Conservation (phyloP, 2,113 vertebrate species). For the Prietella phreatophila region DNA sequence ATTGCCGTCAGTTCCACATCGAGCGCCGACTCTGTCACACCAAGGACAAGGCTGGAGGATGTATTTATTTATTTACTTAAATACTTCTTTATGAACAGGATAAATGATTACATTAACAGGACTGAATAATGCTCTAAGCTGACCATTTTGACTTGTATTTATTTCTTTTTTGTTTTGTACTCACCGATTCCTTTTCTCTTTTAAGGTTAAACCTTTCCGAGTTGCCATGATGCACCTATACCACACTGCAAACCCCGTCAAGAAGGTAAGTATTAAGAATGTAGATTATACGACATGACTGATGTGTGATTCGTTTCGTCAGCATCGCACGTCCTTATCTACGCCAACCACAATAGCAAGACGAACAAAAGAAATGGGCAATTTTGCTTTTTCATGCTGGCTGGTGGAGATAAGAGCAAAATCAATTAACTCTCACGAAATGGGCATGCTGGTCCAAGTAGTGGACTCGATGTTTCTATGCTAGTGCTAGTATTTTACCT, state of each 20-base stretch:
- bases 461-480: conserved; percentile 21
- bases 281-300: conserved; percentile 7
- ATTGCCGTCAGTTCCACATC: not conserved
- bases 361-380: conserved; percentile 36
- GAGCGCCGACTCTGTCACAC: conserved; percentile 20
- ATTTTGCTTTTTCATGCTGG: conserved; percentile 42
- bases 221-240: conserved; percentile 9
- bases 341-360: conserved; percentile 25
- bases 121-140: conserved; percentile 51
- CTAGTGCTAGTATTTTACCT: conserved; percentile 28
- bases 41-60: conserved; percentile 20
- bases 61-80: conserved; percentile 7
- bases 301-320: conserved; percentile 7
- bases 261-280: conserved; percentile 42
- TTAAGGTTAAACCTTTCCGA: not conserved
- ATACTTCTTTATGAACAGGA: conserved; percentile 4
- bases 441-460: conserved; percentile 18
- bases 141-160: conserved; percentile 7
- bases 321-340: conserved; percentile 14
- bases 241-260: conserved; percentile 13
- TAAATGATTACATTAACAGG: conserved; percentile 24
- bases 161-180: not conserved
- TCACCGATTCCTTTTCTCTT: conserved; percentile 1
- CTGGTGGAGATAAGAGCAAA: conserved; percentile 45
- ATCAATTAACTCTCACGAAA: conserved; percentile 48